Evolutionary conservation across 1,140 invertebrate species (phyloP), one percentile per base, ranked within the genome.

Genomic region (Bursaphelenchus mucronatus): DNA sequence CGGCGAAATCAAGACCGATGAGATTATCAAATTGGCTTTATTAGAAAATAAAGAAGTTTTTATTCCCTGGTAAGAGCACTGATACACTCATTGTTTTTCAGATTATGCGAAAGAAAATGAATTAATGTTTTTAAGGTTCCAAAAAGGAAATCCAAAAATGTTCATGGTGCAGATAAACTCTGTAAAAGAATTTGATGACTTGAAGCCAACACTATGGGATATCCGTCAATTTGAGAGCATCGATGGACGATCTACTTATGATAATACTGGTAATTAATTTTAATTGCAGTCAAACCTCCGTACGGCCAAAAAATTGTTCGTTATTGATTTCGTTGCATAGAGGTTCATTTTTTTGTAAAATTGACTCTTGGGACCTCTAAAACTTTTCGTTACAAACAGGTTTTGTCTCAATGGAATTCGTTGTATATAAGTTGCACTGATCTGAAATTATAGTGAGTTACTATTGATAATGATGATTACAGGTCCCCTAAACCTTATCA

Each of bases 1-100:
- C 9, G 64, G 64, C 19, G 66, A 67, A 49, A 53, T 67, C 15
- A 15, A 68, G 5, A 67, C 66, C 11, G 61, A 64, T 58, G 30
- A 21, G 9, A 54, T 67, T 13, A 57, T 67, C 50, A 45, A 17
- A 49, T 8, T 21, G n/a, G 64, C 63, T 15, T 45, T 65, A 4
- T 41, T 46, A 5, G 8, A 0, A 10, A n/a, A 39, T 7, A 67
- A 67, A 43, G 39, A n/a, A 21, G 61, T 64, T 15, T 67, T 67
- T 66, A 66, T 67, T 56, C 66, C 66, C 10, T 40, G 49, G 40
- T 63, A 57, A 17, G 51, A 8, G 43, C 17, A 10, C 1, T 43
- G 13, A 30, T 17, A 17, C 17, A 17, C 40, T 45, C 8, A 56
- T 11, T 46, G 1, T 7, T 45, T 30, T 8, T 56, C 40, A 17